Evolutionary conservation across 2,797 vertebrate species (phyloP).

Genomic region (Schizothorax lantsangensis): DNA sequence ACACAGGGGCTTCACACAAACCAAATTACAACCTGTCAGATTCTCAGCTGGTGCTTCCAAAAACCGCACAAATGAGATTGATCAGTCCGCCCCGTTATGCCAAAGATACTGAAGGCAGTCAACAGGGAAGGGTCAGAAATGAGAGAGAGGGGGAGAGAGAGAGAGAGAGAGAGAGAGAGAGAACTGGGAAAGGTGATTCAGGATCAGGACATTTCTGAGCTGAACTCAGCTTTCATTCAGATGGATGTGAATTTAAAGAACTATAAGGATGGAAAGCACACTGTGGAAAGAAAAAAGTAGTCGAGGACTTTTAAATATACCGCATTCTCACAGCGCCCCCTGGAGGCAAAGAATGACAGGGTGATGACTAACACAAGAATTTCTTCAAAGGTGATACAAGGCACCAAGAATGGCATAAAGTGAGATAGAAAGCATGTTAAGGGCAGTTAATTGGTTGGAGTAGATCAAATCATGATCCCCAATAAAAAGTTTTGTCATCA

Average conservation of each 20-base stretch:
- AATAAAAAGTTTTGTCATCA: neutral
- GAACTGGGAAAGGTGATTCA: neutral
- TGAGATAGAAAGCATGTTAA: neutral
- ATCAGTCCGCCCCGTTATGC: neutral
- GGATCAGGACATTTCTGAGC: neutral
- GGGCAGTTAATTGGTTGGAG: neutral
- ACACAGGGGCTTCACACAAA: slow-evolving; percentile 15
- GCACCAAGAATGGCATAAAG: neutral
- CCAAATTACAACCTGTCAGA: slow-evolving; percentile 37
- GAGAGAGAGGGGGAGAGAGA: no score
- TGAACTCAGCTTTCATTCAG: slow-evolving; percentile 1
- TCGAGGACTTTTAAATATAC: neutral
- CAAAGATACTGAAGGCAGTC: neutral
- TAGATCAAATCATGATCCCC: no score
- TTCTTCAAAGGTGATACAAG: neutral
- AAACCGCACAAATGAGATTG: neutral
- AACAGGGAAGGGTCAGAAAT: slow-evolving; percentile 2
- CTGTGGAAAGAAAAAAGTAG: neutral
- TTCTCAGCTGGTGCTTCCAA: slow-evolving; percentile 12
- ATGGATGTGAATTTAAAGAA: neutral
- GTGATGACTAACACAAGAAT: neutral
- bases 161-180: no score
- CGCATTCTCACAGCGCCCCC: slow-evolving; percentile 13
- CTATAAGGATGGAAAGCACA: neutral
- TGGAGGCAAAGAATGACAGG: slow-evolving; percentile 9